Conservation (phyloP, 2,113 vertebrate genomes). For the Synodontis membranacea region DNA sequence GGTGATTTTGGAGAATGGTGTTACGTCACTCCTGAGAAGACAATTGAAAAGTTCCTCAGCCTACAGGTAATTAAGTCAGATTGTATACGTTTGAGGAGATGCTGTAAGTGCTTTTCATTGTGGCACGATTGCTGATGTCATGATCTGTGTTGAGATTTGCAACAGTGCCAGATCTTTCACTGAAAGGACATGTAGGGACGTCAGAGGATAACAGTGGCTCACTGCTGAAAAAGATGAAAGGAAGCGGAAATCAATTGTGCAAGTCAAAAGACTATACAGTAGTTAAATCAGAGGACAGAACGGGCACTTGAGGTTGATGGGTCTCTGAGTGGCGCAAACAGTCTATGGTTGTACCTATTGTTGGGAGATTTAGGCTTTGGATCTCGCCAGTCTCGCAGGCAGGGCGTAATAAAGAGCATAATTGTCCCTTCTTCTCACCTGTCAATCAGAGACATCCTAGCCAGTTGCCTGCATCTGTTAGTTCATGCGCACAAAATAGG, state of each 20-base stretch:
- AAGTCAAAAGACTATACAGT: background rate
- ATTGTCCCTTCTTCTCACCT: background rate
- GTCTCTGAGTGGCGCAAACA: background rate
- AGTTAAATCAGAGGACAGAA: slow-evolving; percentile 10
- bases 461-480: background rate
- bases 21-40: background rate
- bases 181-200: background rate
- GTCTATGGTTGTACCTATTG: background rate
- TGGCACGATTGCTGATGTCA: background rate
- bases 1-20: background rate
- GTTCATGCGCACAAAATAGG: background rate
- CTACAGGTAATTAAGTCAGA: background rate
- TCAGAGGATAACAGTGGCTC: background rate
- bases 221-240: slow-evolving; percentile 15
- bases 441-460: background rate
- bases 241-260: slow-evolving; percentile 2
- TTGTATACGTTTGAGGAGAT: background rate
- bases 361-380: background rate
- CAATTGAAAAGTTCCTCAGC: background rate
- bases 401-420: background rate
- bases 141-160: background rate
- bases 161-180: background rate
- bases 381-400: background rate
- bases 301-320: background rate
- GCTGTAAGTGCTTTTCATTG: background rate